Base-by-base conservation (phyloP, 2,113 vertebrate genomes). In the Lota lota region DNA sequence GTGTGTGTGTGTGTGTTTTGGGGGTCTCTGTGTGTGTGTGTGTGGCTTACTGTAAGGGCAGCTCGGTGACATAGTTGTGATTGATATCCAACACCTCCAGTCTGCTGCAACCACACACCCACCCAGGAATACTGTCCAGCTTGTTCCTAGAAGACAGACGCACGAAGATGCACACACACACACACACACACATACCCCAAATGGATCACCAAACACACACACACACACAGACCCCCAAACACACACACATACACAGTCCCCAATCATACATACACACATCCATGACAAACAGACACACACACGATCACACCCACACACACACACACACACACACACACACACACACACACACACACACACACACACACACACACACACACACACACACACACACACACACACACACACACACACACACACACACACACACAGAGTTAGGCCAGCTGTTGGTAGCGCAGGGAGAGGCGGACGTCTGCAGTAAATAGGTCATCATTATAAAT, bases 31-130 rank as follows among this genome's bases (percentile, higher is more conserved):
- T 47, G 40, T 47, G 40, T 47, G 10, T 47, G 40, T 47, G 10
- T 47, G 19, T 22, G 63, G 83, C 95, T 95, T 84, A 99, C 97
- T 88, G 88, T 50, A 90, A 75, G 61, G 97, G 96, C 70, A 99
- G 93, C 66, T 97, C 95, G 18, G 81, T 77, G 62, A 99, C 92
- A 74, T 77, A 90, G 88, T 99, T 99, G 80, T 94, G 94, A 82
- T 93, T 92, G 83, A 97, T 84, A 84, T 99, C 95, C 85, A 99
- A 73, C 78, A 96, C 94, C 85, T 99, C 97, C 68, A 99, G 89
- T 68, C 92, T 94, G 82, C 83, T 91, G 89, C 94, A 94, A 71
- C 97, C 94, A 86, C 93, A 94, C 56, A 97, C 85, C 95, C 97
- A 98, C 54, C 95, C 93, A 15, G 97, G 96, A 64, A 98, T 86